Base-by-base conservation (phyloP, 2,888 invertebrate genomes). In the Piscicola geometra region DNA sequence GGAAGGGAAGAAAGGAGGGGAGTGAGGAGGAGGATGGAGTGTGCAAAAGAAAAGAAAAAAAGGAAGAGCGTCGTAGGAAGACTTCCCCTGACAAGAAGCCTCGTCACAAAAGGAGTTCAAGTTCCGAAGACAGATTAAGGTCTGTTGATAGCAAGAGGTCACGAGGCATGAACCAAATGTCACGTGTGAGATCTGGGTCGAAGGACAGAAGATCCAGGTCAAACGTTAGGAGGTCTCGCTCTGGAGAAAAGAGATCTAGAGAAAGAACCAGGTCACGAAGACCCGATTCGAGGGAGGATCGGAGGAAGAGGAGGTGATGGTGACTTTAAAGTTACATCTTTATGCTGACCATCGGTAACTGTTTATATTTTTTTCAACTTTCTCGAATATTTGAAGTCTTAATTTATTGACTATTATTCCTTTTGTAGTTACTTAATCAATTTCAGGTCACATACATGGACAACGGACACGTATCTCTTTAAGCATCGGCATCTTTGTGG, bases 61-160 rank as follows among this genome's bases (percentile, higher is more conserved):
- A 75, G 32, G 47, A 69, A 32, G 30, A 64, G 33, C 36, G 73
- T 1, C 32, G 64, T 32, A 33, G 30, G n/a, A 69, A 36, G 30
- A n/a, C 30, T 25, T 36, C 41, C 9, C 21, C 36, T 5, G 68
- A 68, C 18, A 60, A 71, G 12, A 36, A 52, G 32, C 2, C 12
- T 56, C 21, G 75, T n/a, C 47, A 47, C 28, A 71, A 67, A 35
- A 75, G 66, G n/a, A 75, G 70, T 35, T 52, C 74, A 18, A 76
- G 47, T 28, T 66, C 69, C 41, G 36, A 41, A 21, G 33, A 56
- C 33, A 74, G 64, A 5, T 32, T 30, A 12, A 33, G 68, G 66
- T 47, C 28, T 28, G 5, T 50, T 35, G 36, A 50, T 41, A 5
- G 36, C 32, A 47, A 41, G 56, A 21, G 32, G 33, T 41, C 18